Conservation (phyloP, 2,113 vertebrate genomes). For the Takifugu bimaculatus region DNA sequence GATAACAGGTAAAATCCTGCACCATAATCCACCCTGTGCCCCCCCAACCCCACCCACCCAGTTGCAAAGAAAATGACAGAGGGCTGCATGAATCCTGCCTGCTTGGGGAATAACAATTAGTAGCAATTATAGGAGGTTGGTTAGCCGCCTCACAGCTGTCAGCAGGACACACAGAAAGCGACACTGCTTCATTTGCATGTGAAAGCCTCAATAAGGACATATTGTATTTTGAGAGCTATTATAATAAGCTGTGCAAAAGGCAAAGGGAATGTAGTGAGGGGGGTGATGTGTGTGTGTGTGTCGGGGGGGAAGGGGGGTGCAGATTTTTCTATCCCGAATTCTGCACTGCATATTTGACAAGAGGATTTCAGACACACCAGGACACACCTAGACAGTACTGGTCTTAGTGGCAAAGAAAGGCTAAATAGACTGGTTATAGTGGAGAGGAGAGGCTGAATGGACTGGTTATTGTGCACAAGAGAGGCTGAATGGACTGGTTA, state of each 20-base stretch:
- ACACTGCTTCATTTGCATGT: slow-evolving; percentile 64
- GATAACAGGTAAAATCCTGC: slow-evolving; percentile 14
- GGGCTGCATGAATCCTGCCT: slow-evolving; percentile 33
- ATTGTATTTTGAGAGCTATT: slow-evolving; percentile 57
- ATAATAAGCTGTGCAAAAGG: slow-evolving; percentile 61
- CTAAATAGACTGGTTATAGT: no score
- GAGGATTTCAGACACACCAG: slow-evolving; percentile 22
- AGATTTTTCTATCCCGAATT: slow-evolving; percentile 29
- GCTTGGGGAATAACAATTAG: slow-evolving; percentile 68
- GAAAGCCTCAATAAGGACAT: slow-evolving; percentile 70
- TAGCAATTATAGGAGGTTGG: slow-evolving; percentile 61
- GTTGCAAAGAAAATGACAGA: slow-evolving; percentile 25
- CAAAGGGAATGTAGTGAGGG: slow-evolving; percentile 48
- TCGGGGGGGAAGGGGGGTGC: neutral
- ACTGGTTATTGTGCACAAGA: no score
- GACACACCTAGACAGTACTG: neutral
- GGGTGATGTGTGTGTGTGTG: slow-evolving; percentile 4
- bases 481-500: no score
- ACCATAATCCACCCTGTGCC: slow-evolving; percentile 7
- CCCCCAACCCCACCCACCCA: slow-evolving; percentile 1
- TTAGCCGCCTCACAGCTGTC: slow-evolving; percentile 61
- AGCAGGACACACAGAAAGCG: slow-evolving; percentile 51
- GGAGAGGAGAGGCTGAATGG: no score
- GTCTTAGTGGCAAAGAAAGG: no score
- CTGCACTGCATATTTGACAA: slow-evolving; percentile 17